These are phyloP conservation scores for Grammomys dolichurus DNA, from an alignment of 2,113 vertebrate genomes.

Conservation along the genomic window DNA sequence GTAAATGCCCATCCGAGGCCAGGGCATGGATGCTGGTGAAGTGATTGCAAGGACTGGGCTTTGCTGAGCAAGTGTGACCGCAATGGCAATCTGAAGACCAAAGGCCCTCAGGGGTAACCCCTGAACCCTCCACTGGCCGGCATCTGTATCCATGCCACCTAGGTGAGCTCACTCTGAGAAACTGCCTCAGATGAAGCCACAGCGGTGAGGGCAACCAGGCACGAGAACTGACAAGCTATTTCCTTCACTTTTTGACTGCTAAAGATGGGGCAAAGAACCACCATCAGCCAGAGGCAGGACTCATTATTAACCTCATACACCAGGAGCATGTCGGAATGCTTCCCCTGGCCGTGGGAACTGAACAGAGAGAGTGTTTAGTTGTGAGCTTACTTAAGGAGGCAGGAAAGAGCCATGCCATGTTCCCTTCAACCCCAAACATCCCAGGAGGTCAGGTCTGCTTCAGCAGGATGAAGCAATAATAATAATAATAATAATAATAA, in stretches of 20 bases:
- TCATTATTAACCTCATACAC: neutral
- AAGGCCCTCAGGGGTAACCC: neutral
- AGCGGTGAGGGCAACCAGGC: neutral
- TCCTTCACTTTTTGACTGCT: conserved; percentile 12
- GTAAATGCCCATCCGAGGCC: neutral
- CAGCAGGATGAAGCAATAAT: neutral
- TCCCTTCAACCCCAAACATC: neutral
- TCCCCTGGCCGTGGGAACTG: neutral
- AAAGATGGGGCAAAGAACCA: neutral
- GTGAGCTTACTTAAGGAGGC: neutral
- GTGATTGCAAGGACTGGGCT: neutral
- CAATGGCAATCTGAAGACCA: neutral
- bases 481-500: too few relatives aligned
- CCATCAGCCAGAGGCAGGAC: neutral
- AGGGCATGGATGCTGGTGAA: rapidly evolving
- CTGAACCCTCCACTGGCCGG: neutral
- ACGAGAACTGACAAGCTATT: neutral
- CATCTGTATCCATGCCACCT: neutral
- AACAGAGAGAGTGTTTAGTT: rapidly evolving
- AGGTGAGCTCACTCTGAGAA: conserved; percentile 11
- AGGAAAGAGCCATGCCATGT: rapidly evolving
- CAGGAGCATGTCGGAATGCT: neutral
- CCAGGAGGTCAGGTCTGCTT: neutral
- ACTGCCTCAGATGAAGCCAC: neutral
- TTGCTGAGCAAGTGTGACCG: neutral